Conservation (phyloP, 1,140 invertebrate genomes). For the Pseudobourletiella spinata region DNA sequence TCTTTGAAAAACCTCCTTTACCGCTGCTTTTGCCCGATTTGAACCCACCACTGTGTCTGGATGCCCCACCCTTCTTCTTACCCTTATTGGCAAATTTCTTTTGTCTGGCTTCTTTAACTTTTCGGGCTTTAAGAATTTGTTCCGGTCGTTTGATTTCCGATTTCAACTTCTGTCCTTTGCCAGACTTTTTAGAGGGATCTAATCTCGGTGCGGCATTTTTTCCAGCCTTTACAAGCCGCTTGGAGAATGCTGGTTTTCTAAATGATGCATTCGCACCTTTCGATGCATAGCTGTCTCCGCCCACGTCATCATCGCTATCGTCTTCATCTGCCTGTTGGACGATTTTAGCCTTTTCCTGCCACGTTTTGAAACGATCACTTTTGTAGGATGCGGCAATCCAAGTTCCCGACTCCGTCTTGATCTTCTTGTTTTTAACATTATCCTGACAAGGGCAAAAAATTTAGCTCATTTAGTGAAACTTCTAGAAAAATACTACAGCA, state of each 20-base stretch:
- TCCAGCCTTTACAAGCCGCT: slow-evolving; percentile 37
- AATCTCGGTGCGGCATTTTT: slow-evolving; percentile 50
- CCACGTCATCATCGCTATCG: slow-evolving; percentile 44
- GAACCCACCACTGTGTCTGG: not conserved
- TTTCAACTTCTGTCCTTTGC: slow-evolving; percentile 40
- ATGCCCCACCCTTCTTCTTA: slow-evolving; percentile 8
- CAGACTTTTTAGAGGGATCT: slow-evolving; percentile 42
- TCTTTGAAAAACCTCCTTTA: no score
- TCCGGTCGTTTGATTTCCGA: slow-evolving; percentile 57
- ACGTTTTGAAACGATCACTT: slow-evolving; percentile 74
- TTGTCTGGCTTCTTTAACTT: slow-evolving; percentile 48
- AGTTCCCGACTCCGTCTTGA: slow-evolving; percentile 86
- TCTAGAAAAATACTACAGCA: no score
- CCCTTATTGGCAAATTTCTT: slow-evolving; percentile 35
- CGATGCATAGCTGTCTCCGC: slow-evolving; percentile 2
- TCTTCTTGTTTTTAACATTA: slow-evolving; percentile 58
- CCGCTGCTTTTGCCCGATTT: not conserved
- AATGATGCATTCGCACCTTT: not conserved
- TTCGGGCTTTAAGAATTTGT: slow-evolving; percentile 58
- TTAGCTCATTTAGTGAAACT: no score
- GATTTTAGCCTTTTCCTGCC: slow-evolving; percentile 73
- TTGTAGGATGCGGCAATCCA: slow-evolving; percentile 92
- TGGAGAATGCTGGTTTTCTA: slow-evolving; percentile 20
- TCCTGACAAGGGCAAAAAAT: slow-evolving; percentile 39
- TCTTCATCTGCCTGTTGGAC: slow-evolving; percentile 51